Conservation (phyloP, 2,113 vertebrate species). For the Benitochromis conjunctus region DNA sequence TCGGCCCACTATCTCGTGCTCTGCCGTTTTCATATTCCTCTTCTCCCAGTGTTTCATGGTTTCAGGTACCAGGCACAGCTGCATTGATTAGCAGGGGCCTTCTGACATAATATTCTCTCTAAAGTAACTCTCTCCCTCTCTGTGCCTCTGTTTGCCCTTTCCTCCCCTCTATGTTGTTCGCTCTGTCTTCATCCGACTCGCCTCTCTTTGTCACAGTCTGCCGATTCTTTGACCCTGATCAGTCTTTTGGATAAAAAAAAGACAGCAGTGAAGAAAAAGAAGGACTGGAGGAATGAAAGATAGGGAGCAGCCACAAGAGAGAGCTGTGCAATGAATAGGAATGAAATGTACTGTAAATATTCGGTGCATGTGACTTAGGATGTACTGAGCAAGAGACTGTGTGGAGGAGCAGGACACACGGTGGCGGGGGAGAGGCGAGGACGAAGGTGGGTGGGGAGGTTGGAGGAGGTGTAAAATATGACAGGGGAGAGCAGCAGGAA, state of each 20-base stretch:
- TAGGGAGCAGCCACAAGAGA: background rate
- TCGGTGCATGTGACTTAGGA: conserved; percentile 11
- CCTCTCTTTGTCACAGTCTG: conserved; percentile 46
- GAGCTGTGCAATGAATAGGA: conserved; percentile 15
- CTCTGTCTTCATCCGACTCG: conserved; percentile 30
- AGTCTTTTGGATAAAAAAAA: conserved; percentile 56
- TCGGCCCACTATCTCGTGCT: conserved; percentile 21
- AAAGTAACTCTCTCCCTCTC: conserved; percentile 33
- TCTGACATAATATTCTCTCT: conserved; percentile 63
- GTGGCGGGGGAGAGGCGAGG: background rate
- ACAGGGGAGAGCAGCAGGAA: conserved; percentile 61
- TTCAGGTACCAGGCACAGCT: conserved; percentile 65
- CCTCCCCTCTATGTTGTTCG: conserved; percentile 12
- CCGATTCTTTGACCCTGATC: conserved; percentile 65
- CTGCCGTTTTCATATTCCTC: conserved; percentile 51
- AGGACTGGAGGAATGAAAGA: background rate
- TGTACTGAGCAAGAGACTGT: background rate
- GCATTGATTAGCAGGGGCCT: conserved; percentile 65
- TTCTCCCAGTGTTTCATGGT: conserved; percentile 59
- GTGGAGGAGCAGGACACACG: background rate
- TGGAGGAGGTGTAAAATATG: conserved; percentile 56
- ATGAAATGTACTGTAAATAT: conserved; percentile 34
- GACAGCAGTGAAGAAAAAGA: conserved; percentile 3
- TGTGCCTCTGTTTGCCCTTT: conserved; percentile 3
- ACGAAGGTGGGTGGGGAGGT: background rate